Evolutionary conservation across 2,797 vertebrate species (phyloP).

Genomic region (Phoeniculus purpureus): DNA sequence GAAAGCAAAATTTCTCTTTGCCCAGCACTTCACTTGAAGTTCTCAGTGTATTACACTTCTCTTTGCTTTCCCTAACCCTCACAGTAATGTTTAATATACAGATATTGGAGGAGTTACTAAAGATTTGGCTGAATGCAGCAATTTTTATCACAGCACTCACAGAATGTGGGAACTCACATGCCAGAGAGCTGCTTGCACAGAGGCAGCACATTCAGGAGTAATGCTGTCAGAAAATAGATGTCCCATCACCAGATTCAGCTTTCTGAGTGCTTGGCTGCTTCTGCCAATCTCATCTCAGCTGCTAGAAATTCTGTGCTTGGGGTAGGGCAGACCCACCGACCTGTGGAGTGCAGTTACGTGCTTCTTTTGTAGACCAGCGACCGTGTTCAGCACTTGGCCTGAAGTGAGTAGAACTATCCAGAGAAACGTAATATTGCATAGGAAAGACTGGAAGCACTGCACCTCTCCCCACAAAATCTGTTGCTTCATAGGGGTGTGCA

Average conservation of each 20-base stretch:
- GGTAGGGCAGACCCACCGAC: neutral
- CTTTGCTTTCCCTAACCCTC: neutral
- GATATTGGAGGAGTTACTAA: neutral
- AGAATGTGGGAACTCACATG: neutral
- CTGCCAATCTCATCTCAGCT: neutral
- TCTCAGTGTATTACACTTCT: neutral
- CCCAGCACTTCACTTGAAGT: neutral
- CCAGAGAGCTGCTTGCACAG: neutral
- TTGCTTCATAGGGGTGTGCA: accelerated
- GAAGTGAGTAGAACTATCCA: neutral
- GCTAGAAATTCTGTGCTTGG: neutral
- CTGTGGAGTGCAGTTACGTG: accelerated
- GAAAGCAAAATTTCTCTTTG: neutral
- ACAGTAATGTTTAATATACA: neutral
- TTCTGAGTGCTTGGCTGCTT: neutral
- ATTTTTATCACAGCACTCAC: neutral
- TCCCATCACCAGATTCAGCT: neutral
- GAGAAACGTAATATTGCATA: neutral
- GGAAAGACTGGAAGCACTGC: neutral
- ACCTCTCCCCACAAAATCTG: neutral
- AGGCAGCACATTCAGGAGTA: neutral
- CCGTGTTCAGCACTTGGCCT: neutral
- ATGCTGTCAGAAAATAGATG: neutral
- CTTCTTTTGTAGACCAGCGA: neutral
- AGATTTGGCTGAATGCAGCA: neutral